phyloP scores from a whole-genome alignment of 2,888 invertebrate genomes.

The Meiosimyza decipiens region DNA sequence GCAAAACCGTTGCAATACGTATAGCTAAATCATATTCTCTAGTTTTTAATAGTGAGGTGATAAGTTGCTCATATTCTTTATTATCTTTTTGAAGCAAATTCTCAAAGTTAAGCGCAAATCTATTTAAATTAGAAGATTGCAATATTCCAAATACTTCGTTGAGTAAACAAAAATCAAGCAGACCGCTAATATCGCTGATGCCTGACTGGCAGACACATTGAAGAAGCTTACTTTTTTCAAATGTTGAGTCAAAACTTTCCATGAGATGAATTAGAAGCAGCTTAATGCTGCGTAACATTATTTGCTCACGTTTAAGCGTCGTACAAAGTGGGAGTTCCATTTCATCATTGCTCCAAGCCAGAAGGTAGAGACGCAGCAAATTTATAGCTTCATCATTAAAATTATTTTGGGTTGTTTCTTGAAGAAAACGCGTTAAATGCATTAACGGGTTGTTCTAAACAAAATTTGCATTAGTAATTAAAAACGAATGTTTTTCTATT shows the following conservation, averaged over 20 bases:
- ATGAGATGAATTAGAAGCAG: conserved; percentile 73
- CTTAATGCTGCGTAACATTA: conserved; percentile 70
- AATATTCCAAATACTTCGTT: conserved; percentile 71
- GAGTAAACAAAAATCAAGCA: conserved; percentile 67
- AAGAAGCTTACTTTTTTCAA: conserved; percentile 74
- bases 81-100: conserved; percentile 52
- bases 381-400: conserved; percentile 68
- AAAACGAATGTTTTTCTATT: not conserved
- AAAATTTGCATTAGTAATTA: conserved; percentile 25
- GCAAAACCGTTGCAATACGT: conserved; percentile 67
- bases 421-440: conserved; percentile 71
- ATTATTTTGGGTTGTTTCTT: conserved; percentile 67
- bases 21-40: conserved; percentile 70
- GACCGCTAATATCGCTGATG: conserved; percentile 69
- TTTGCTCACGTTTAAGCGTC: conserved; percentile 68
- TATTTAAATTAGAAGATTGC: conserved; percentile 45
- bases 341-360: conserved; percentile 61
- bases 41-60: conserved; percentile 66
- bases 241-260: conserved; percentile 73
- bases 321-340: conserved; percentile 58
- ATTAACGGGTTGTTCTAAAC: conserved; percentile 75
- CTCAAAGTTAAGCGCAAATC: conserved; percentile 54
- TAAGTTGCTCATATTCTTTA: conserved; percentile 67
- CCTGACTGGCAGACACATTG: conserved; percentile 71
- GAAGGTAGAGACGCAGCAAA: conserved; percentile 62